Conservation (phyloP, 2,113 vertebrate genomes). For the Sigmodon hispidus region DNA sequence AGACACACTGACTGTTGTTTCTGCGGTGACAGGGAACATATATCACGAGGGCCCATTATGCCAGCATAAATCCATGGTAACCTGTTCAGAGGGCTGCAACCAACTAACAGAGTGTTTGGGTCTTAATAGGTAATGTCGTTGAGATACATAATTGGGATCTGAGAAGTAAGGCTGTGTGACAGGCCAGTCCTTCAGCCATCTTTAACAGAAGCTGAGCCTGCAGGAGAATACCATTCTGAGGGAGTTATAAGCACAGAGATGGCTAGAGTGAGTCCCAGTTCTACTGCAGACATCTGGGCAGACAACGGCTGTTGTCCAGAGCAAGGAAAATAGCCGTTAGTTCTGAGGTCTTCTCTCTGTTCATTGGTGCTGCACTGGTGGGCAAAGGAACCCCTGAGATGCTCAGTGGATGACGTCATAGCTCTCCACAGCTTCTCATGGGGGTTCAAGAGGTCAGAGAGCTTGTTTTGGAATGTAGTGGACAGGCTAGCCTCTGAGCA, state of each 20-base stretch:
- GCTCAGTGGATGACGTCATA: neutral
- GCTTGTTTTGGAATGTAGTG: neutral
- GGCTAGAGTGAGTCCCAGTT: conserved; percentile 17
- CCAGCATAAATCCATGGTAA: conserved; percentile 85
- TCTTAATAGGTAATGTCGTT: conserved; percentile 84
- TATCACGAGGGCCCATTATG: conserved; percentile 89
- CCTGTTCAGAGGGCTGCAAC: conserved; percentile 86
- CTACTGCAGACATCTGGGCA: conserved; percentile 14
- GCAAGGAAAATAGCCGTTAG: neutral
- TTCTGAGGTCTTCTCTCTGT: conserved; percentile 11
- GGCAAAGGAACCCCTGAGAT: neutral
- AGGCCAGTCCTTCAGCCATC: conserved; percentile 82
- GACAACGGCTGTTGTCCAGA: neutral
- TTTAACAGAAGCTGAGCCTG: conserved; percentile 49
- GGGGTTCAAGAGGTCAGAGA: neutral
- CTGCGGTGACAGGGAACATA: conserved; percentile 94
- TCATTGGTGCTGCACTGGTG: neutral
- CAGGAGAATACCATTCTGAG: conserved; percentile 33
- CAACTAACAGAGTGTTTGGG: conserved; percentile 83
- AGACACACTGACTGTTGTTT: conserved; percentile 92
- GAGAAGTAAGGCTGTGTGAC: conserved; percentile 88
- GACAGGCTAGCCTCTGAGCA: neutral
- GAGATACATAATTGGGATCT: conserved; percentile 87
- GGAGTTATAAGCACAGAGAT: neutral
- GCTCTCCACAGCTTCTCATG: neutral